These are phyloP conservation scores for Hyperoodon ampullatus DNA, from an alignment of 2,113 vertebrate genomes.

Conservation along the genomic window DNA sequence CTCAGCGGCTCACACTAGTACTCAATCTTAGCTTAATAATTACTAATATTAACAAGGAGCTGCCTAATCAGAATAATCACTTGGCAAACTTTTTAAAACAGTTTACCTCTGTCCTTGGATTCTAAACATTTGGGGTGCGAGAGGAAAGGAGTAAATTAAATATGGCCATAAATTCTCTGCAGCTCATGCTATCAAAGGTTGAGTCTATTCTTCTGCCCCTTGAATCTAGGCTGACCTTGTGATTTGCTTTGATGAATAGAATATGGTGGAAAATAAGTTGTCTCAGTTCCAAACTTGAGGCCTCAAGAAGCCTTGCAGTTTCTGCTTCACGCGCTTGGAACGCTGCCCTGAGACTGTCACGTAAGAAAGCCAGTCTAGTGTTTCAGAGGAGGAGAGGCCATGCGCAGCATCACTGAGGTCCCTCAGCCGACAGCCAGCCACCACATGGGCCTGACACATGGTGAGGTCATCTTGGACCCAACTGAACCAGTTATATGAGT, in stretches of 20 bases:
- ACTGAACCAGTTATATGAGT: not conserved
- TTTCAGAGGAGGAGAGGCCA: not conserved
- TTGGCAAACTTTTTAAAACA: not conserved
- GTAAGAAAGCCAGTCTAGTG: not conserved
- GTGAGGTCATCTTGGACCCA: not conserved
- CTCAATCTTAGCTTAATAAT: not conserved
- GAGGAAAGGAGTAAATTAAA: not conserved
- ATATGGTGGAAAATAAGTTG: not conserved
- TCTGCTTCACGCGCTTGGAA: not conserved
- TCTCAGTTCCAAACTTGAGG: not conserved
- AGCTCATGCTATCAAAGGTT: not conserved
- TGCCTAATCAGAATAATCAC: not conserved
- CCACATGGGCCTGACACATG: not conserved
- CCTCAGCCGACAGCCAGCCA: not conserved
- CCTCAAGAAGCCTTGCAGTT: not conserved
- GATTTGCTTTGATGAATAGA: not conserved
- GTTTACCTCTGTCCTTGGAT: not conserved
- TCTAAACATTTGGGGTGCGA: not conserved
- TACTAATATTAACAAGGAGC: not conserved
- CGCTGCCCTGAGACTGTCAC: not conserved
- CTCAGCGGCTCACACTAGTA: not conserved
- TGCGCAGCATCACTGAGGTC: not conserved
- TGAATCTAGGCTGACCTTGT: not conserved
- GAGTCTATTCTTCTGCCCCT: not conserved
- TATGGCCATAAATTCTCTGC: not conserved